Base-by-base conservation (phyloP, 1,140 invertebrate species). In the Lucilia sericata region DNA sequence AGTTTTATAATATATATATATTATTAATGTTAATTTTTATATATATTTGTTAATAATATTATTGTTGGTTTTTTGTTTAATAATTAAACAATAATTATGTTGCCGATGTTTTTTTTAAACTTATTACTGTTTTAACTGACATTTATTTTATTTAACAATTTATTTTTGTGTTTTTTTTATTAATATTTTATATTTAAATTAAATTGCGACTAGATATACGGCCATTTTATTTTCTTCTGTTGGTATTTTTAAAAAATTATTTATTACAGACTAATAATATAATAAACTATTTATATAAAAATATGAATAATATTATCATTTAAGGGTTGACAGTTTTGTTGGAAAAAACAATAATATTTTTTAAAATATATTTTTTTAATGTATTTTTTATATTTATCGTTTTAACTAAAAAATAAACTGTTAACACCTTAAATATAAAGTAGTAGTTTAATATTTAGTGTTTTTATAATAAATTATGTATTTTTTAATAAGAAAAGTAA, bases 261-360 rank as follows among this genome's bases (percentile, higher is more conserved):
- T 83, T 30, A 42, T 49, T 12, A 17, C 47, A 49, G 47, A 74
- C 8, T 49, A 36, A 70, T 75, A 49, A n/a, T 8, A 14, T 83
- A 74, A 47, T 75, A 74, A 60, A 74, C 14, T 60, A 83, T 36
- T 74, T 49, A 49, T 42, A 74, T 25, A 74, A 83, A 47, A 78
- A 80, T 19, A 84, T n/a, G n/a, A 84, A 19, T 84, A 30, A 30
- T 30, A 55, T 51, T 42, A 42, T 7, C 2, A 42, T 42, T 42
- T 3, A 42, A 42, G 42, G 42, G 42, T 42, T 42, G 5, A 42
- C 42, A 42, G 42, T 42, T 42, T 42, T 42, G 5, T 42, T 42
- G 42, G 25, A 30, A 30, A 30, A n/a, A 30, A 30, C 3, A 30
- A 30, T 30, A 30, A 30, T 30, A 30, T 30, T 30, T 30, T 30